A percentile compares a stretch with the other conserved stretches of the same genome.
These are phyloP conservation scores for Meda fulgida DNA, from an alignment of 2,797 vertebrate genomes.

Conservation along the genomic window DNA sequence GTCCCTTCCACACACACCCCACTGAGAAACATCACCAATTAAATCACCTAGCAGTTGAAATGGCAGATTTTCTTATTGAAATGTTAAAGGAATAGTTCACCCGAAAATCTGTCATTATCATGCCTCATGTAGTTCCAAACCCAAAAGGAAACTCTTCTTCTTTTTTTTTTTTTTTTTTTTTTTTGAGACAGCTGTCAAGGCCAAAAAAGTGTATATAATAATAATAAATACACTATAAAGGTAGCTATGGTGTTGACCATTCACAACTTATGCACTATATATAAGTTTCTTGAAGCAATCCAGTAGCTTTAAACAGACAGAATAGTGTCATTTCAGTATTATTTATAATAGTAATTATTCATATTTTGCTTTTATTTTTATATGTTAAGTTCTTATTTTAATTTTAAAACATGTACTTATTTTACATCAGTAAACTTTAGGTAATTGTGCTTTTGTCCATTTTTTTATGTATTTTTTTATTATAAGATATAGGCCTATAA, in stretches of 20 bases:
- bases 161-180: too few relatives aligned
- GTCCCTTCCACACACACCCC: conserved; percentile 76
- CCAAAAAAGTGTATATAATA: not conserved
- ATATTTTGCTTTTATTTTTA: not conserved
- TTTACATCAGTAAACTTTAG: not conserved
- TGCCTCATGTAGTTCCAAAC: not conserved
- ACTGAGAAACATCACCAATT: conserved; percentile 74
- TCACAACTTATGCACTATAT: not conserved
- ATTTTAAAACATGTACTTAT: not conserved
- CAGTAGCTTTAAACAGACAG: not conserved
- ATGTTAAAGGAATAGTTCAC: not conserved
- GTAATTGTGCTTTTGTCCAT: not conserved
- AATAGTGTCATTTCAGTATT: not conserved
- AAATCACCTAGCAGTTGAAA: conserved; percentile 74
- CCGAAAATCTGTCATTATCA: not conserved
- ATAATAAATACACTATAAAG: not conserved
- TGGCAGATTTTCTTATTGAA: not conserved
- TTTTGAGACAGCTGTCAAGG: not conserved
- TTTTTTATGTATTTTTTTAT: not conserved
- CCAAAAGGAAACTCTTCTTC: not conserved
- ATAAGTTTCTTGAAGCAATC: not conserved
- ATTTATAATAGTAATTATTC: not conserved
- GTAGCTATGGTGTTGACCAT: not conserved
- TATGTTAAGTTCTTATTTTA: not conserved
- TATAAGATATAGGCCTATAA: too few relatives aligned